phyloP scores from a whole-genome alignment of 2,113 vertebrate genomes.

The Platanista minor region DNA sequence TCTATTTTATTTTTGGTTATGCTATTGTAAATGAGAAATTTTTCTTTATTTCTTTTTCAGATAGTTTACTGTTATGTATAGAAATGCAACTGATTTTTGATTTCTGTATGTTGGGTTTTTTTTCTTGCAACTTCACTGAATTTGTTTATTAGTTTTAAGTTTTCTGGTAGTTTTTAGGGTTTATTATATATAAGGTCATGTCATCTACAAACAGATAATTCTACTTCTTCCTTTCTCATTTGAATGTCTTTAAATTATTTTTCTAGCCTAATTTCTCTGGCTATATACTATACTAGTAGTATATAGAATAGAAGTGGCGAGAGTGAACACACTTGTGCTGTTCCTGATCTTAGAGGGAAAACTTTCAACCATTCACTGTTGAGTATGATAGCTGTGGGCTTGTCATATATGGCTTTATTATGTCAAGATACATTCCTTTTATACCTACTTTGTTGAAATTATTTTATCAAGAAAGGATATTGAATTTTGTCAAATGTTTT shows the following conservation, averaged over 20 bases:
- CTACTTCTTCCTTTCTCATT: neutral
- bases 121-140: neutral
- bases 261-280: neutral
- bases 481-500: neutral
- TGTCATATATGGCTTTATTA: neutral
- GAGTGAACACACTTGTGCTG: neutral
- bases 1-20: no score
- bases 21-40: no score
- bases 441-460: neutral
- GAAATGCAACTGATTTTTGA: neutral
- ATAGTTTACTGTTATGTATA: no score
- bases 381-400: neutral
- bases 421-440: neutral
- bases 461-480: neutral
- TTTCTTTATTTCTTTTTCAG: no score
- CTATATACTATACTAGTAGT: neutral
- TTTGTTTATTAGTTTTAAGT: neutral
- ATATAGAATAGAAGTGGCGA: neutral
- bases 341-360: neutral
- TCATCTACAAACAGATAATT: neutral
- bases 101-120: neutral
- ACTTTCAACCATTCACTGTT: neutral
- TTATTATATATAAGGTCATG: neutral
- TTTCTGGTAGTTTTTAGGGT: neutral
- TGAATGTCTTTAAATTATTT: neutral